Conservation (phyloP, 2,797 vertebrate genomes). For the Thalassophryne amazonica region DNA sequence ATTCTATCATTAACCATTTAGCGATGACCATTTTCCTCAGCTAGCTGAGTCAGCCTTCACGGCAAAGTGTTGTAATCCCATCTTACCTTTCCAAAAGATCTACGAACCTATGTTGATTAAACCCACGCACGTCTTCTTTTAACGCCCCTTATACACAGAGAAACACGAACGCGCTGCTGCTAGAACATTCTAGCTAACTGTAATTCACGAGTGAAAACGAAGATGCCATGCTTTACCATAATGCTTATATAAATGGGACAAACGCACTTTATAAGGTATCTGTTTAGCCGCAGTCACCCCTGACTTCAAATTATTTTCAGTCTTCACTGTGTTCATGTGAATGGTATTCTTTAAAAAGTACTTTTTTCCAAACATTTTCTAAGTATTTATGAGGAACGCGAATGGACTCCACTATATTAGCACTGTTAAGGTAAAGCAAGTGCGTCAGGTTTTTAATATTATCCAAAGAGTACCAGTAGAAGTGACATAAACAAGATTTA, state of each 20-base stretch:
- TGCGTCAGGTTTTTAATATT: background rate
- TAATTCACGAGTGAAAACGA: constrained; percentile 25
- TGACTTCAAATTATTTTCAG: rapidly evolving
- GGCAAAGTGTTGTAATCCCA: too few relatives aligned
- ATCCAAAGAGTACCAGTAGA: constrained; percentile 32
- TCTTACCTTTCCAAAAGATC: constrained; percentile 19
- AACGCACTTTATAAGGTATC: background rate
- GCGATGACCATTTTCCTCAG: too few relatives aligned
- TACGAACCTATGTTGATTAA: background rate
- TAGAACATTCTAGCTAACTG: constrained; percentile 65
- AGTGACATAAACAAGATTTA: background rate
- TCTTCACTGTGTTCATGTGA: rapidly evolving
- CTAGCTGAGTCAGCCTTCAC: too few relatives aligned
- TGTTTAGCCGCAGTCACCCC: rapidly evolving
- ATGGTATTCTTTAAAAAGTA: rapidly evolving
- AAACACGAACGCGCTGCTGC: constrained; percentile 33
- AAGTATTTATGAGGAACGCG: background rate
- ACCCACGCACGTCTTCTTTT: background rate
- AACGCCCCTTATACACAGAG: background rate
- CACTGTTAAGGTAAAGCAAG: constrained; percentile 34
- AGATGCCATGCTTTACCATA: constrained; percentile 65
- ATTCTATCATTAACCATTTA: too few relatives aligned
- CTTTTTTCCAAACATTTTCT: rapidly evolving
- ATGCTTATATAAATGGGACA: background rate
- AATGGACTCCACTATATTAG: background rate